phyloP scores from a whole-genome alignment of 2,888 invertebrate species.

The Metopia argyrocephala region DNA sequence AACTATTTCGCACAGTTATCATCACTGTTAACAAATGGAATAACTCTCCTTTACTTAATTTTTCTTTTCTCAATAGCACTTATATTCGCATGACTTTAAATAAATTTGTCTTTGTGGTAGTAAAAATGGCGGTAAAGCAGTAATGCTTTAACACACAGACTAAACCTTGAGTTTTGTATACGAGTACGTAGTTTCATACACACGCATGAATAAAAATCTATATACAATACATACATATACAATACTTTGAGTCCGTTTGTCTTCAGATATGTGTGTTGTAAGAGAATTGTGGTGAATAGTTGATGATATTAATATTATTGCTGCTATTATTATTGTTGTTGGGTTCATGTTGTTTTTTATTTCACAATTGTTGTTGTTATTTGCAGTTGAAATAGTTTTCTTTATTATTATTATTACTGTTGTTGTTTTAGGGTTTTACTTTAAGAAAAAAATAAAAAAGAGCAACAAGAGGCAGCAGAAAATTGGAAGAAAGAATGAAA shows the following conservation, averaged over 20 bases:
- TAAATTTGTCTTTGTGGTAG: slow-evolving; percentile 32
- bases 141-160: neutral
- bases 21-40: neutral
- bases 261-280: slow-evolving; percentile 8
- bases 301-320: slow-evolving; percentile 46
- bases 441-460: neutral
- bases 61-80: neutral
- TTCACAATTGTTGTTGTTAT: neutral
- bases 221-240: neutral
- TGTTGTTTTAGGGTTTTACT: neutral
- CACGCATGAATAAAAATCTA: neutral
- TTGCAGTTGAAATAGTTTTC: neutral
- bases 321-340: slow-evolving; percentile 1
- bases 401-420: neutral
- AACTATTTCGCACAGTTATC: neutral
- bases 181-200: neutral
- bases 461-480: neutral
- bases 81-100: slow-evolving; percentile 39
- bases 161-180: neutral
- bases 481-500: neutral
- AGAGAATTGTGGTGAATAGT: slow-evolving; percentile 46
- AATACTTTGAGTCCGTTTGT: neutral
- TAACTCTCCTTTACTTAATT: neutral
- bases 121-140: neutral
- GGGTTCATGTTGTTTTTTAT: slow-evolving; percentile 16